Percentiles rank a stretch among this genome's conserved stretches.
Evolutionary conservation across 2,888 invertebrate genomes (phyloP).

Genomic region (Heliconius sara): DNA sequence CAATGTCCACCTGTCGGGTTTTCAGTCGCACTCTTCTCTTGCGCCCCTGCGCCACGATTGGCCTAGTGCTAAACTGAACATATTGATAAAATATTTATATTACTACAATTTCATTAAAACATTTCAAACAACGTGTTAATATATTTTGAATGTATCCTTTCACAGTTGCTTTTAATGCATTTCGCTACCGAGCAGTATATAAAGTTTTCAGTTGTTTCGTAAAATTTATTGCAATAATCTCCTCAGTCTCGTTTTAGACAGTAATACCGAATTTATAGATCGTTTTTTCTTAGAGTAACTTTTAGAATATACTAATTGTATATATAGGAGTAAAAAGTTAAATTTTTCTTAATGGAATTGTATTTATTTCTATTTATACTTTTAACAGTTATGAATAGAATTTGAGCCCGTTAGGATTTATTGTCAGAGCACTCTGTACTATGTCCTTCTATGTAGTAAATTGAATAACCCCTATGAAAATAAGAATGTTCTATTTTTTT

Average conservation of each 20-base stretch:
- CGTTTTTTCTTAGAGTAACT: no score
- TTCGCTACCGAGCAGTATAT: neutral
- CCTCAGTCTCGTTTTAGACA: constrained; percentile 22
- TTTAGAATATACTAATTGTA: no score
- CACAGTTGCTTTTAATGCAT: constrained; percentile 15
- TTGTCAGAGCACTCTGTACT: no score
- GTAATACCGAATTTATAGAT: constrained; percentile 10
- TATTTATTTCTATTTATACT: no score
- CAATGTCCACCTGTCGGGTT: no score
- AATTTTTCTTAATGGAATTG: neutral
- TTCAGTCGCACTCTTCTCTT: no score
- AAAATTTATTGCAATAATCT: constrained; percentile 25
- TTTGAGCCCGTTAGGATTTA: no score
- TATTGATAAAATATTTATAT: neutral
- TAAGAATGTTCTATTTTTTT: no score
- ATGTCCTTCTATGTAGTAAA: no score
- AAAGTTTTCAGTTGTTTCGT: constrained; percentile 26
- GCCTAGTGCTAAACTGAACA: neutral
- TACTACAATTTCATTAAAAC: neutral
- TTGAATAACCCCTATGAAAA: no score
- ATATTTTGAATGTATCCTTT: neutral
- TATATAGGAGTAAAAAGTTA: neutral
- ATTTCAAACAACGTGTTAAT: neutral
- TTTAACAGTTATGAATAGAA: no score
- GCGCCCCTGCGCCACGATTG: no score